phyloP scores from a whole-genome alignment of 2,113 vertebrate species.

The Salvelinus fontinalis region DNA sequence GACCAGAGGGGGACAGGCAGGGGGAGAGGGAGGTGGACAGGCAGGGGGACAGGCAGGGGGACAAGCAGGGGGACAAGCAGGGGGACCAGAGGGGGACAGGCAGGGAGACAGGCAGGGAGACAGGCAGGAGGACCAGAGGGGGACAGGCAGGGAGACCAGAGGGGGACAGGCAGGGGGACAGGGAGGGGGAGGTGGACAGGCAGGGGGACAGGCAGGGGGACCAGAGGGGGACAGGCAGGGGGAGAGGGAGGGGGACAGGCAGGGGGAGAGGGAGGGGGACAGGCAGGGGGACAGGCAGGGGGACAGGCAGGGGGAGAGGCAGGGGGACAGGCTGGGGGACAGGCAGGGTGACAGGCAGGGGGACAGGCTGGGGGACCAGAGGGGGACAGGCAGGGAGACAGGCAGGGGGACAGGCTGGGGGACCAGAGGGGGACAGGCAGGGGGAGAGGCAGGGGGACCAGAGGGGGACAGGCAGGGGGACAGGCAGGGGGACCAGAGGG shows the following conservation, averaged over 20 bases:
- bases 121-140: too few relatives aligned
- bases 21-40: slow-evolving; percentile 49
- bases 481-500: too few relatives aligned
- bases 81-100: background rate
- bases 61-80: background rate
- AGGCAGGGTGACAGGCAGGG: slow-evolving; percentile 42
- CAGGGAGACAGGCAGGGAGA: too few relatives aligned
- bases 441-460: slow-evolving; percentile 53
- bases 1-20: slow-evolving; percentile 42
- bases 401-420: background rate
- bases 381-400: background rate
- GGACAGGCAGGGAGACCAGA: too few relatives aligned
- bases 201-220: too few relatives aligned
- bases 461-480: too few relatives aligned
- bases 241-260: slow-evolving; percentile 39
- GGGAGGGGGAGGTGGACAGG: too few relatives aligned
- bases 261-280: too few relatives aligned
- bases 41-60: slow-evolving; percentile 38
- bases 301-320: slow-evolving; percentile 38
- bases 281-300: background rate
- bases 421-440: slow-evolving; percentile 15
- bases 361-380: background rate
- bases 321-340: slow-evolving; percentile 53
- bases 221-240: slow-evolving; percentile 24
- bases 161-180: too few relatives aligned